Evolutionary conservation across 2,888 invertebrate genomes (phyloP).

Genomic region (Euplagia quadripunctaria): DNA sequence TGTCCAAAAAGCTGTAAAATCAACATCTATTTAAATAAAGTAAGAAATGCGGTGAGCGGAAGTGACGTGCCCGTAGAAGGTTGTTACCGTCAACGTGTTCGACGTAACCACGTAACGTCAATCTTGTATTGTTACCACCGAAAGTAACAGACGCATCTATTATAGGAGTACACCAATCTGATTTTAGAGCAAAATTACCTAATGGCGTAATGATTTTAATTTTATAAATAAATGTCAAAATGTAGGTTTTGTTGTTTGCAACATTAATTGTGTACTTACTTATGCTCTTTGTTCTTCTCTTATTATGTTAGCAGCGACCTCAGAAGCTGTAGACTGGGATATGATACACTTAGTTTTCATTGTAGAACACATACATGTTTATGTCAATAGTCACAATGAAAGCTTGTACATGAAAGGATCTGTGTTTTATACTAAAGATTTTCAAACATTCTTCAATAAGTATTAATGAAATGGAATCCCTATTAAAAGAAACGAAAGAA

Average conservation of each 20-base stretch:
- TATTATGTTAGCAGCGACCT: no score
- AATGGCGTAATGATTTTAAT: conserved; percentile 9
- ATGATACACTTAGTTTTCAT: no score
- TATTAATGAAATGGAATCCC: no score
- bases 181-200: conserved; percentile 9
- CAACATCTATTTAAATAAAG: not conserved
- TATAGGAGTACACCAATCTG: conserved; percentile 1
- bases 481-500: no score
- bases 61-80: conserved; percentile 38
- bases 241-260: not conserved
- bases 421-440: no score
- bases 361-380: no score
- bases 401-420: no score
- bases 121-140: conserved; percentile 52
- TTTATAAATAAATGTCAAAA: not conserved
- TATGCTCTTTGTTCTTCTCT: not conserved
- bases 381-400: no score
- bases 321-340: no score
- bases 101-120: conserved; percentile 55
- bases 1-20: not conserved
- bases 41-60: conserved; percentile 44
- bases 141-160: conserved; percentile 24
- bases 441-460: no score
- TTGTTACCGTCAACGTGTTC: conserved; percentile 23
- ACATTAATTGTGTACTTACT: not conserved